These are phyloP conservation scores for Hyposoter didymator DNA, from an alignment of 2,888 invertebrate genomes.

Conservation along the genomic window DNA sequence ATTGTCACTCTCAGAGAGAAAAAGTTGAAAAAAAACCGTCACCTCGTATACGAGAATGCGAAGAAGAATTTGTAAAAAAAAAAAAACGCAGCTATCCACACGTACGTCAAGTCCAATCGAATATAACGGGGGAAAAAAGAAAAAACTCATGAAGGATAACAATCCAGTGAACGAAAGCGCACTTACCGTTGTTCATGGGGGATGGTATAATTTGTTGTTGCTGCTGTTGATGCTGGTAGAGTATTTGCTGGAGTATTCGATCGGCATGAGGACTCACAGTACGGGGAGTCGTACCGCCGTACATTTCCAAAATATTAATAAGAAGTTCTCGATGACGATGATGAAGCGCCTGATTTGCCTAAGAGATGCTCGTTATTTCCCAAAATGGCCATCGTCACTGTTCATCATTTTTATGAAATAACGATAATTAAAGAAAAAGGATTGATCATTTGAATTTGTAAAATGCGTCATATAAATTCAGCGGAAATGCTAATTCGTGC, in stretches of 20 bases:
- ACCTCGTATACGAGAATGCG: slow-evolving; percentile 44
- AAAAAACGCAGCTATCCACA: slow-evolving; percentile 43
- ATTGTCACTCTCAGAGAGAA: slow-evolving; percentile 29
- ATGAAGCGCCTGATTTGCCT: slow-evolving; percentile 87
- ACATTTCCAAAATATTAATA: slow-evolving; percentile 88
- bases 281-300: slow-evolving; percentile 82
- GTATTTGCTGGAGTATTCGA: slow-evolving; percentile 84
- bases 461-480: not conserved
- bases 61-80: slow-evolving; percentile 15
- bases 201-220: slow-evolving; percentile 84
- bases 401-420: not conserved
- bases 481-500: not conserved
- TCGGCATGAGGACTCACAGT: slow-evolving; percentile 83
- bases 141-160: not conserved
- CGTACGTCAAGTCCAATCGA: slow-evolving; percentile 44
- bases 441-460: not conserved
- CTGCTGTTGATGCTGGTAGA: slow-evolving; percentile 83
- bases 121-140: not conserved
- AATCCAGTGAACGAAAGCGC: slow-evolving; percentile 9
- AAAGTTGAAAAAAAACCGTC: slow-evolving; percentile 26
- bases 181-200: slow-evolving; percentile 82
- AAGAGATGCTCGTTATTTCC: not conserved
- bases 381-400: not conserved
- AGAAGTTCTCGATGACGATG: slow-evolving; percentile 90
- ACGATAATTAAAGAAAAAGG: not conserved